phyloP scores from a whole-genome alignment of 1,140 invertebrate species.

The Apocrypta bakeri region DNA sequence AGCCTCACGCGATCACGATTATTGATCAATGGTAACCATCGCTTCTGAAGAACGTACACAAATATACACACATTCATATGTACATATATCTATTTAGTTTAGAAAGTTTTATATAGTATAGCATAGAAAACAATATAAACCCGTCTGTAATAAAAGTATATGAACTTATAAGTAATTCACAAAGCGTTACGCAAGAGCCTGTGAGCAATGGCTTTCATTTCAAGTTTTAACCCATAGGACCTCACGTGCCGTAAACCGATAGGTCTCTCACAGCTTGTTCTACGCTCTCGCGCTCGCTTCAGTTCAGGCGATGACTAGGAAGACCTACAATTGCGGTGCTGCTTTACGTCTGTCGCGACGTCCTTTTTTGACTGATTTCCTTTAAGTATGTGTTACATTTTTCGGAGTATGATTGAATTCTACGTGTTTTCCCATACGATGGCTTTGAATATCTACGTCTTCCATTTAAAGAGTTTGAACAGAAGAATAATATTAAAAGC shows the following conservation, averaged over 20 bases:
- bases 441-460: too few relatives aligned
- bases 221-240: constrained; percentile 1
- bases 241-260: neutral
- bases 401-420: too few relatives aligned
- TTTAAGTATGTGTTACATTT: too few relatives aligned
- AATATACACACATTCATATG: too few relatives aligned
- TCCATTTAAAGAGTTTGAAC: too few relatives aligned
- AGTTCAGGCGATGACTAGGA: neutral
- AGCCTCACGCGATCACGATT: too few relatives aligned
- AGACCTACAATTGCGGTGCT: constrained; percentile 18
- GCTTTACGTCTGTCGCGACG: neutral
- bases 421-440: too few relatives aligned
- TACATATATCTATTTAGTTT: neutral
- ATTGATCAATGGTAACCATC: too few relatives aligned
- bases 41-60: too few relatives aligned
- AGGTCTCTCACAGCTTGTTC: too few relatives aligned
- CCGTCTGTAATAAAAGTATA: constrained; percentile 20
- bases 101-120: neutral
- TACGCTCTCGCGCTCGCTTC: neutral
- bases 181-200: neutral
- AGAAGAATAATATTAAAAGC: too few relatives aligned
- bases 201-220: constrained; percentile 1
- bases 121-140: neutral
- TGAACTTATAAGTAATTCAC: neutral
- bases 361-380: neutral